These are phyloP conservation scores for Pogonomyrmex barbatus DNA, from an alignment of 1,140 invertebrate genomes.

Conservation along the genomic window DNA sequence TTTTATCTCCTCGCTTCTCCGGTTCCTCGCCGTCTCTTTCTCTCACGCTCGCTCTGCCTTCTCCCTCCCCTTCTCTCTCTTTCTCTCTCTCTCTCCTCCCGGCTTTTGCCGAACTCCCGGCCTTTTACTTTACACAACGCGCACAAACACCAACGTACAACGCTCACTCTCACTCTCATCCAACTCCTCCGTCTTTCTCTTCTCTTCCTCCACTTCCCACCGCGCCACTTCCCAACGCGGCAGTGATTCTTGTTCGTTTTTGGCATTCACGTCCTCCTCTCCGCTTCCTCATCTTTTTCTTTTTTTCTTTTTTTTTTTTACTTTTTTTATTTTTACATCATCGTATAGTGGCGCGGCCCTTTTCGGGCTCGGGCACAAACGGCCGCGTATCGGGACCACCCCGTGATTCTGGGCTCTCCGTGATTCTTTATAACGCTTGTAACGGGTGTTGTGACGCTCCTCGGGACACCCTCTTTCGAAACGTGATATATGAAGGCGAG, in stretches of 20 bases:
- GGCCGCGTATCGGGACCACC: conserved; percentile 59
- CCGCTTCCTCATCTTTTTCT: conserved; percentile 16
- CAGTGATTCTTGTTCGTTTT: conserved; percentile 4
- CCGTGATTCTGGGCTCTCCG: conserved; percentile 28
- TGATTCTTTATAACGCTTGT: conserved; percentile 60
- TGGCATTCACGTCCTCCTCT: conserved; percentile 38
- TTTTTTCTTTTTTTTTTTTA: background rate
- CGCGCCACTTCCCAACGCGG: background rate
- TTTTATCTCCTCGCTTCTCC: conserved; percentile 43
- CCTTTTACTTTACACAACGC: conserved; percentile 58
- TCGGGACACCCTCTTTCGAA: conserved; percentile 21
- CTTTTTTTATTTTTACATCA: conserved; percentile 15
- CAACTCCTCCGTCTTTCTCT: background rate
- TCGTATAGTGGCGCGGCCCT: conserved; percentile 38
- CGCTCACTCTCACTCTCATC: conserved; percentile 62
- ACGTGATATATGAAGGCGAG: conserved; percentile 51
- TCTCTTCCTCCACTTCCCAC: background rate
- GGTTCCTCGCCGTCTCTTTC: conserved; percentile 11
- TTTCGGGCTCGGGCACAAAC: conserved; percentile 32
- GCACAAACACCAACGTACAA: conserved; percentile 10
- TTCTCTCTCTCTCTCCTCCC: background rate
- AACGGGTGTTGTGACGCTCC: conserved; percentile 65
- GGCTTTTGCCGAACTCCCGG: conserved; percentile 58
- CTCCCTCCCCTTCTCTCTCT: conserved; percentile 27
- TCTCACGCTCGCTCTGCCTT: background rate